phyloP scores from a whole-genome alignment of 2,797 vertebrate species.

The Morus bassanus region DNA sequence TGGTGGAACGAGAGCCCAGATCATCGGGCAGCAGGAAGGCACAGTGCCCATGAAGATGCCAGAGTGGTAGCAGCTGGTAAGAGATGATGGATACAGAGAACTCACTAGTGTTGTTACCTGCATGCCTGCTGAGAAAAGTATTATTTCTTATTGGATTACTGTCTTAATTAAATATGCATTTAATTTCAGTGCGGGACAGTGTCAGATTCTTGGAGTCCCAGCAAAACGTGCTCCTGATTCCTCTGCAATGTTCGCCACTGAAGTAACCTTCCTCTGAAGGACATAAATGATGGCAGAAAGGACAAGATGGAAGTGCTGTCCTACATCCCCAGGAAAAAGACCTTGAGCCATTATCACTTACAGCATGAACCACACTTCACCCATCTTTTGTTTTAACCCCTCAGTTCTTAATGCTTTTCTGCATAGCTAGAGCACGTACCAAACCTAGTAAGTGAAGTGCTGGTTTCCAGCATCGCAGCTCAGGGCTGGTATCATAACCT shows the following conservation, averaged over 20 bases:
- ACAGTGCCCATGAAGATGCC: constrained; percentile 83
- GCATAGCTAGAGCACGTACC: not conserved
- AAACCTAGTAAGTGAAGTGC: not conserved
- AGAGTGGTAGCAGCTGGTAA: constrained; percentile 91
- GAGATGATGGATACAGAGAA: not conserved
- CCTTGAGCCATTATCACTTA: not conserved
- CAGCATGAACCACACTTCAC: not conserved
- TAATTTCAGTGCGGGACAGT: constrained; percentile 83
- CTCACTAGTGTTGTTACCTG: not conserved
- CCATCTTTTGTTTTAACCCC: not conserved
- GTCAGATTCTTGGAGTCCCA: constrained; percentile 84
- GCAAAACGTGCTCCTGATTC: constrained; percentile 83
- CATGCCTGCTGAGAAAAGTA: not conserved
- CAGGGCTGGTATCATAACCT: accelerated
- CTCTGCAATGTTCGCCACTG: constrained; percentile 84
- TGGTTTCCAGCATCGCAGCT: not conserved
- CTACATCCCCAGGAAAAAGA: not conserved
- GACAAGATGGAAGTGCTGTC: not conserved
- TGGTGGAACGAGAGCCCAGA: constrained; percentile 90
- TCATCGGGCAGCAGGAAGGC: constrained; percentile 80
- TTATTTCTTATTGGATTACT: not conserved
- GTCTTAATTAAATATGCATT: constrained; percentile 10
- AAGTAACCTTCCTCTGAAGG: constrained; percentile 74
- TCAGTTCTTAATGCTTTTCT: not conserved
- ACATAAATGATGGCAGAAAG: not conserved